Evolutionary conservation across 2,113 vertebrate genomes (phyloP), one percentile per base, ranked within the genome.

Genomic region (Labrus mixtus): DNA sequence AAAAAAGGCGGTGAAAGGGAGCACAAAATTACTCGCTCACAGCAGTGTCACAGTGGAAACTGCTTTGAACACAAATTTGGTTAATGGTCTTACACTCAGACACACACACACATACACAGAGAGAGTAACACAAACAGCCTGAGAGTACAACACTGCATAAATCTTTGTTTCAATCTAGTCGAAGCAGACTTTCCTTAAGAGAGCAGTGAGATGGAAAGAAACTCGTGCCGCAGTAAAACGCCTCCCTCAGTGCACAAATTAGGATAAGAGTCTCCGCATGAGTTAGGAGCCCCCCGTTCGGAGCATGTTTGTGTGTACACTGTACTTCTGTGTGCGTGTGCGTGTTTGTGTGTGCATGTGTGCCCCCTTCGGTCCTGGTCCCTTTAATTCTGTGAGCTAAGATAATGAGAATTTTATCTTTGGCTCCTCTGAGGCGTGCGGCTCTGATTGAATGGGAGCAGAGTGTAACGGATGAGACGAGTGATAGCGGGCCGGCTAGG

Each of bases 401-500:
- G 91, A 93, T 94, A 94, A 94, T 93, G 93, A 93, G 92, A 93
- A 92, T 92, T 91, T 93, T 94, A 94, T 94, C 93, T 93, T 78
- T 73, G 61, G 85, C 89, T 91, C 90, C 90, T 87, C 80, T 54
- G 89, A 90, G 90, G 87, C 88, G 74, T 60, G 66, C 71, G 82
- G 61, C 79, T 90, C 91, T 93, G 93, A 93, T 91, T 92, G 91
- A 93, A 94, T 92, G 92, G 90, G 92, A 94, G 89, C 90, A 92
- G 84, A 89, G 87, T 92, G 92, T 93, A 94, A 94, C 92, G 81
- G 92, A 94, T 93, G 92, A 94, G 90, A 89, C 74, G 57, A 79
- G 78, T 72, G 91, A 93, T 93, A 93, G 85, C 71, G 68, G 65
- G 84, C 87, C 73, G 64, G 83, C 81, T 90, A 71, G 79, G 84